Conservation (phyloP, 30 jellyfish, hydroid and myxozoan genomes). For the Aurelia sp. region DNA sequence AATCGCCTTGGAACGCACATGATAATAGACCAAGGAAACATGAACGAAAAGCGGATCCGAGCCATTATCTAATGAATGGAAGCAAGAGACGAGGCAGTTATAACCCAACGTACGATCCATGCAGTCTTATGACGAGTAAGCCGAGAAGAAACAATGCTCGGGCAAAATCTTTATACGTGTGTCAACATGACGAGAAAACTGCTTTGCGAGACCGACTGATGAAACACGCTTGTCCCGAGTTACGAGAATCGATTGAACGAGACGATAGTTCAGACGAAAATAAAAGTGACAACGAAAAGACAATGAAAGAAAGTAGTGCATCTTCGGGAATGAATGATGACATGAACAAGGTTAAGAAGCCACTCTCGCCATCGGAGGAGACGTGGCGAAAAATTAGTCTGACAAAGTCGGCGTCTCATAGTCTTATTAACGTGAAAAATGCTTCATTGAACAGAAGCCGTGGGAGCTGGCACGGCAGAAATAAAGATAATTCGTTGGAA, state of each 20-base stretch:
- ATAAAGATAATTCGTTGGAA: background rate
- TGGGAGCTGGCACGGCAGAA: background rate
- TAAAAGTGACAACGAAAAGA: background rate
- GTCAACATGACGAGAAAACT: slow-evolving; percentile 37
- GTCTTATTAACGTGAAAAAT: background rate
- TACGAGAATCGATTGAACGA: slow-evolving; percentile 59
- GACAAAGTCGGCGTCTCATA: slow-evolving; percentile 30
- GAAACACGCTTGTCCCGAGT: slow-evolving; percentile 74
- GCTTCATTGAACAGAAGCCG: background rate
- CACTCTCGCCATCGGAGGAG: background rate
- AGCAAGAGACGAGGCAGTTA: slow-evolving; percentile 81
- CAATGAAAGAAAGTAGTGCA: background rate
- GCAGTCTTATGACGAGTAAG: slow-evolving; percentile 1
- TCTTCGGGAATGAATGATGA: background rate
- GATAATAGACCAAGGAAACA: slow-evolving; percentile 13
- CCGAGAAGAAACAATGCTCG: slow-evolving; percentile 44
- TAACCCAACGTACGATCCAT: slow-evolving; percentile 77
- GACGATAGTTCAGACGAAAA: slow-evolving; percentile 37
- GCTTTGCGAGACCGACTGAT: slow-evolving; percentile 66
- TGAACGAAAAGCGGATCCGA: slow-evolving; percentile 67
- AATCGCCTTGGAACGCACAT: slow-evolving; percentile 17
- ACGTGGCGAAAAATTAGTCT: slow-evolving; percentile 36
- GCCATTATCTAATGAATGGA: slow-evolving; percentile 74
- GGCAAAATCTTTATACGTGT: slow-evolving; percentile 64
- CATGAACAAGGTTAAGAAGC: background rate